These are phyloP conservation scores for Sphaerophoria rueppellii DNA, from an alignment of 2,888 invertebrate genomes.

Conservation along the genomic window DNA sequence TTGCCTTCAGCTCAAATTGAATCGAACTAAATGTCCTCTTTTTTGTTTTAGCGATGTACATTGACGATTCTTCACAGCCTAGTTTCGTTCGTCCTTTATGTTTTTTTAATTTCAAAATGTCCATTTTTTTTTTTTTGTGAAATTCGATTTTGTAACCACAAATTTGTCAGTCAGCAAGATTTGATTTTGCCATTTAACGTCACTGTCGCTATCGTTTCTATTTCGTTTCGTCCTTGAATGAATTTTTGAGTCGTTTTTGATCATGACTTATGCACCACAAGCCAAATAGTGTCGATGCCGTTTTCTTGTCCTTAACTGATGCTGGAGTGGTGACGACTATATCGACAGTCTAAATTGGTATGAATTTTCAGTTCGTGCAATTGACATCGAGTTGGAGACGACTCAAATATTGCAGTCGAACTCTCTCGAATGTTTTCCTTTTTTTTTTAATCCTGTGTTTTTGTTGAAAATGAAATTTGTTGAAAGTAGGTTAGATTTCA, in stretches of 20 bases:
- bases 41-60: not conserved
- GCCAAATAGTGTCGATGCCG: conserved; percentile 55
- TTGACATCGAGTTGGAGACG: conserved; percentile 55
- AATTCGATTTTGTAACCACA: conserved; percentile 41
- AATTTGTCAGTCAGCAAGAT: conserved; percentile 48
- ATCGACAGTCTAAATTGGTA: conserved; percentile 19
- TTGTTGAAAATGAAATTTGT: not conserved
- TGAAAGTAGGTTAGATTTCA: conserved; percentile 56
- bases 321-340: not conserved
- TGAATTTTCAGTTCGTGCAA: conserved; percentile 29
- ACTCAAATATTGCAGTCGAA: conserved; percentile 44
- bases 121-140: conserved; percentile 1
- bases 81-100: conserved; percentile 11
- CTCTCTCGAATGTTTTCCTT: not conserved
- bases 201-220: conserved; percentile 12
- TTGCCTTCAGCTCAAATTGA: not conserved
- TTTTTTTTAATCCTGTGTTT: conserved; percentile 2
- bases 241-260: conserved; percentile 24
- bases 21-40: not conserved
- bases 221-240: conserved; percentile 35
- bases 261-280: conserved; percentile 54
- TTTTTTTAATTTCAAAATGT: not conserved
- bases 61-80: conserved; percentile 7
- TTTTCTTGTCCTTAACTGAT: conserved; percentile 10
- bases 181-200: conserved; percentile 24